Evolutionary conservation across 2,797 vertebrate species (phyloP).

Genomic region (Centropyge bicolor): DNA sequence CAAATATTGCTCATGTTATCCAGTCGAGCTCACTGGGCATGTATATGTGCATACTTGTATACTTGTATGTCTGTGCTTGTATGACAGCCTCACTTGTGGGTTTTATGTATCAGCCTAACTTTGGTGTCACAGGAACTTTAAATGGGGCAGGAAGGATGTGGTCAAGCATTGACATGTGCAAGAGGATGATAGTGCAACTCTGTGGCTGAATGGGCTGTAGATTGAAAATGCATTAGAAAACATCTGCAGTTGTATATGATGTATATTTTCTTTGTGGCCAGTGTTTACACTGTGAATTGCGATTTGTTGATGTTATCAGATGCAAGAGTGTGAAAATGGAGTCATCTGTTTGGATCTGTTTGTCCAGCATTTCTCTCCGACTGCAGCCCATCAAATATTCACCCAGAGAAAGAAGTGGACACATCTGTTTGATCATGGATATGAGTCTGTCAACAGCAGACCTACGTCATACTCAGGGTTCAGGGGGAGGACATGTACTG

Average conservation of each 20-base stretch:
- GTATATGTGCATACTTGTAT: no score
- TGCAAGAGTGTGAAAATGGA: conserved; percentile 4
- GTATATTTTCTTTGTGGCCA: not conserved
- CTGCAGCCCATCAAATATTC: conserved; percentile 31
- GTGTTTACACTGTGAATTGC: conserved; percentile 6
- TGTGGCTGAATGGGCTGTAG: conserved; percentile 21
- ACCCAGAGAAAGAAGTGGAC: conserved; percentile 37
- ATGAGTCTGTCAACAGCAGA: conserved; percentile 36
- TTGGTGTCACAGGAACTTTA: conserved; percentile 57
- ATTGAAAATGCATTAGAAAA: not conserved
- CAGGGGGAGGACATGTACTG: conserved; percentile 32
- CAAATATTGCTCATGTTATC: conserved; percentile 5
- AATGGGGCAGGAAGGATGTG: conserved; percentile 74
- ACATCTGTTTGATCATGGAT: conserved; percentile 50
- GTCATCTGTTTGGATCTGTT: conserved; percentile 21
- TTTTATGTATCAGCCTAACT: conserved; percentile 17
- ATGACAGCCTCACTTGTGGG: not conserved
- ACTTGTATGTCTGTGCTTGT: no score
- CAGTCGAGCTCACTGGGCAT: not conserved
- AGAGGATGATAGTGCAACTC: not conserved
- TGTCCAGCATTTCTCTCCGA: not conserved
- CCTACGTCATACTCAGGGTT: conserved; percentile 56
- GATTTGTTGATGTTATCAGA: conserved; percentile 29
- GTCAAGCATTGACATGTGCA: conserved; percentile 37
- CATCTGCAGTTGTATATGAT: conserved; percentile 2